phyloP scores from a whole-genome alignment of 2,888 invertebrate genomes.

The Dysmachus trigonus region DNA sequence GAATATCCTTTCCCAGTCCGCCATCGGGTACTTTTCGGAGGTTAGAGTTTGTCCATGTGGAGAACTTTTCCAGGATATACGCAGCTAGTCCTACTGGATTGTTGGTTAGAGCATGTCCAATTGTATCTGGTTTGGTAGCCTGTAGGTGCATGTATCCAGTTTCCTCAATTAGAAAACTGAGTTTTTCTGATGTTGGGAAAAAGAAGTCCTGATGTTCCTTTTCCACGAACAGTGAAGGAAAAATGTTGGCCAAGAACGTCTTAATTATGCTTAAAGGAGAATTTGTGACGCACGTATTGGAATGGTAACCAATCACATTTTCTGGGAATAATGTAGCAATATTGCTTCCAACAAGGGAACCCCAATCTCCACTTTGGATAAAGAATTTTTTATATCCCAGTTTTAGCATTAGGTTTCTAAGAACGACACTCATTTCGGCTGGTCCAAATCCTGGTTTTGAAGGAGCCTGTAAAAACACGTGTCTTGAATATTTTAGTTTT shows the following conservation, averaged over 20 bases:
- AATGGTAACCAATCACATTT: conserved; percentile 66
- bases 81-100: conserved; percentile 83
- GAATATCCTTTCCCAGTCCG: conserved; percentile 71
- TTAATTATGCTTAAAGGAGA: conserved; percentile 57
- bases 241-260: conserved; percentile 64
- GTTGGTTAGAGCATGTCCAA: conserved; percentile 75
- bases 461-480: conserved; percentile 59
- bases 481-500: not conserved
- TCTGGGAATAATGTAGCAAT: conserved; percentile 71
- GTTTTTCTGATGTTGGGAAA: conserved; percentile 59
- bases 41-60: conserved; percentile 73
- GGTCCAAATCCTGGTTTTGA: conserved; percentile 70
- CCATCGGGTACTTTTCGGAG: conserved; percentile 70
- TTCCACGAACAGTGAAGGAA: conserved; percentile 68
- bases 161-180: conserved; percentile 57
- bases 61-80: conserved; percentile 86
- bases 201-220: conserved; percentile 59
- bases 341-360: conserved; percentile 68
- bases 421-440: conserved; percentile 65
- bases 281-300: conserved; percentile 68
- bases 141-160: conserved; percentile 75
- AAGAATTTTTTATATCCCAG: conserved; percentile 71
- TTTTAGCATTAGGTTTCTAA: conserved; percentile 72
- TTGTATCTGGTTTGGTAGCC: conserved; percentile 83
- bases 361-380: conserved; percentile 82